Evolutionary conservation across 2,113 vertebrate genomes (phyloP).

Genomic region (Poeciliopsis occidentalis): DNA sequence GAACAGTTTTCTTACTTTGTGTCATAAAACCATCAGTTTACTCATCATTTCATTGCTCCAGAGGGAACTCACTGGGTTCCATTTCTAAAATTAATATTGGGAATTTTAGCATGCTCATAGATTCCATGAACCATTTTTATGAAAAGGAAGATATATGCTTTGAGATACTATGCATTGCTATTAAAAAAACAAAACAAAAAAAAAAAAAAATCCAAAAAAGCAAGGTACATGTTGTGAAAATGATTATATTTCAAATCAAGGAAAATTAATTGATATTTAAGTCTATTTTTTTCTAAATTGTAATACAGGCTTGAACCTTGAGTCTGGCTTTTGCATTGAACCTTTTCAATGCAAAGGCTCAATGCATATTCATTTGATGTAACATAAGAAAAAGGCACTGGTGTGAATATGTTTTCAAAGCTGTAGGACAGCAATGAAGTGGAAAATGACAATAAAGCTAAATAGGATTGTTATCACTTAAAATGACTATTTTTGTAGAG

Average conservation of each 20-base stretch:
- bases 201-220: neutral
- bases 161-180: neutral
- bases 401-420: no score
- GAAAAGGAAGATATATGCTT: neutral
- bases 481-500: no score
- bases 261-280: neutral
- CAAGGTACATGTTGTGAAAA: neutral
- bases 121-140: neutral
- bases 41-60: neutral
- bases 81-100: neutral
- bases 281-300: no score
- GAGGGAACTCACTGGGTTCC: neutral
- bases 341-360: no score
- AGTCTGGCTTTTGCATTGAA: no score
- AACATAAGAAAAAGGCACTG: no score
- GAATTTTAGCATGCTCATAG: neutral
- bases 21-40: neutral
- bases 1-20: conserved; percentile 5
- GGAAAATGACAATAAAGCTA: no score
- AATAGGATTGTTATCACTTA: no score
- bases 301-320: no score
- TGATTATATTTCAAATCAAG: neutral
- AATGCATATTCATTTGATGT: no score
- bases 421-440: no score
- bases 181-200: neutral